Conservation (phyloP, 92 coral and sea anemone species). For the Umimayanthus chanpuru region DNA sequence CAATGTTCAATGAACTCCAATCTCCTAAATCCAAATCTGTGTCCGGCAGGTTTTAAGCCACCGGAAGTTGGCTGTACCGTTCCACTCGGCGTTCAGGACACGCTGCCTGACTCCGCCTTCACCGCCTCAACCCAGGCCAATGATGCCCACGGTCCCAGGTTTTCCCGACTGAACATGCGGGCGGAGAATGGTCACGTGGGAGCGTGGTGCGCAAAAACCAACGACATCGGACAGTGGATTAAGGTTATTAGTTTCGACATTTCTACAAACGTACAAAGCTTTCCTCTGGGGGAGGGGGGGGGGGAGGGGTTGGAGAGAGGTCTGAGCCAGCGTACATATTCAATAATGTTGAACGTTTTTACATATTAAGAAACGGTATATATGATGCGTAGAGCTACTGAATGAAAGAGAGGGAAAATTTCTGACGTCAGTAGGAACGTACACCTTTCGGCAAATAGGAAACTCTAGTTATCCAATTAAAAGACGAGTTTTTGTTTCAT, state of each 20-base stretch:
- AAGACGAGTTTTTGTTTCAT: too few species aligned
- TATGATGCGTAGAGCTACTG: too few species aligned
- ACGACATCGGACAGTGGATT: conserved; percentile 42
- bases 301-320: too few species aligned
- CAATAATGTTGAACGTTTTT: too few species aligned
- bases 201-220: conserved; percentile 17
- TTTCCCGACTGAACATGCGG: conserved; percentile 28
- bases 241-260: background rate
- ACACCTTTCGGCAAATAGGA: too few species aligned
- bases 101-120: conserved; percentile 34
- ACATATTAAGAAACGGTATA: too few species aligned
- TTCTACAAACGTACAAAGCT: too few species aligned
- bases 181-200: conserved; percentile 31
- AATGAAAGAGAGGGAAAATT: too few species aligned
- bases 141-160: background rate
- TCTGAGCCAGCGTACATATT: too few species aligned
- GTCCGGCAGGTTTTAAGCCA: background rate
- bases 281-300: too few species aligned
- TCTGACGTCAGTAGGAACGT: too few species aligned
- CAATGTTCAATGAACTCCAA: background rate
- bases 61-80: conserved; percentile 38
- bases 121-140: conserved; percentile 15
- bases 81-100: conserved; percentile 33
- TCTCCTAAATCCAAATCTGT: background rate
- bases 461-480: too few species aligned